Evolutionary conservation across 2,113 vertebrate genomes (phyloP).

Genomic region (Panthera leo): DNA sequence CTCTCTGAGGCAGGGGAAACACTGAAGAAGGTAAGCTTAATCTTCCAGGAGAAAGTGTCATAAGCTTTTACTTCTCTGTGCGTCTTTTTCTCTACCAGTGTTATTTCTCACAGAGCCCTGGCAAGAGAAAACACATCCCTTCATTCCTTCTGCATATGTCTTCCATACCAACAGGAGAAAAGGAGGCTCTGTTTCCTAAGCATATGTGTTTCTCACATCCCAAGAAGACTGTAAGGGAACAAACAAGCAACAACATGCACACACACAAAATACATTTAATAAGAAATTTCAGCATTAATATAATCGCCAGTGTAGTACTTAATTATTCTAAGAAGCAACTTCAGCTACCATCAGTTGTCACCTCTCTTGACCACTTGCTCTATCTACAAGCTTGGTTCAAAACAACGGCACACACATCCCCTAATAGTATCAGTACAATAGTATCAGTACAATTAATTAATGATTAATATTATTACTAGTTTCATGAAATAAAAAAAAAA

Average conservation of each 20-base stretch:
- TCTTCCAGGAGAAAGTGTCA: slow-evolving; percentile 8
- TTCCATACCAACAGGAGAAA: neutral
- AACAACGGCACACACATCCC: neutral
- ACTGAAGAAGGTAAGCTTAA: neutral
- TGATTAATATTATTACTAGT: slow-evolving; percentile 55
- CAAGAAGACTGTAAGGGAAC: neutral
- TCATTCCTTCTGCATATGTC: neutral
- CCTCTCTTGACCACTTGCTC: neutral
- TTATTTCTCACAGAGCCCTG: neutral
- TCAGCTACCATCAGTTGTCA: neutral
- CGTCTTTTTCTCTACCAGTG: neutral
- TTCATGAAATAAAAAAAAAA: slow-evolving; percentile 64
- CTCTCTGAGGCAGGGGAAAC: neutral
- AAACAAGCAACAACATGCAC: neutral
- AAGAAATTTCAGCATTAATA: slow-evolving; percentile 42
- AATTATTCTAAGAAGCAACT: neutral
- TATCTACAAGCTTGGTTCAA: neutral
- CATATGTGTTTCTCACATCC: neutral
- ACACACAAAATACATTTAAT: neutral
- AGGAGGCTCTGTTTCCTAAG: slow-evolving; percentile 24
- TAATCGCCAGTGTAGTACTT: slow-evolving; percentile 33
- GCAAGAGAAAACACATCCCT: neutral
- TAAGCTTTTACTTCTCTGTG: neutral
- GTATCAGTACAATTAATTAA: neutral
- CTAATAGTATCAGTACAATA: neutral